phyloP scores from a whole-genome alignment of 1,140 invertebrate species.

The Watersipora subatra region DNA sequence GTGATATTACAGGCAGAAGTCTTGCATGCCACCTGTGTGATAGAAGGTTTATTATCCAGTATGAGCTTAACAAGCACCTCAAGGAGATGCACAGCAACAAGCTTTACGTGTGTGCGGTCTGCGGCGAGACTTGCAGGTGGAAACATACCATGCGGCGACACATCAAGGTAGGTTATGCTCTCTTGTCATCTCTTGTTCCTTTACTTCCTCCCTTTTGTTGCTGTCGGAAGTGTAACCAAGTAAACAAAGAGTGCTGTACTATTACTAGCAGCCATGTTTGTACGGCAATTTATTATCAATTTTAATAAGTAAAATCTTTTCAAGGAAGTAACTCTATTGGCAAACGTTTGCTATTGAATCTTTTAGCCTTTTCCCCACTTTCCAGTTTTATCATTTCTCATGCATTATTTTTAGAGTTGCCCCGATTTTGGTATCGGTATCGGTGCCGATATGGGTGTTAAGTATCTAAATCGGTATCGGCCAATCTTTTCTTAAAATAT shows the following conservation, averaged over 20 bases:
- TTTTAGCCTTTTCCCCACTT: too few species aligned
- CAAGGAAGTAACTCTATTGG: not conserved
- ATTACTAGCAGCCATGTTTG: not conserved
- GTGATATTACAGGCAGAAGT: conserved; percentile 14
- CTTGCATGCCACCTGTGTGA: conserved; percentile 33
- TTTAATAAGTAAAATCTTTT: not conserved
- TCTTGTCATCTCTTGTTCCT: not conserved
- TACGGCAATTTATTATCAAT: not conserved
- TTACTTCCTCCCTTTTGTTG: too few species aligned
- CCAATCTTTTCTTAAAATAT: too few species aligned
- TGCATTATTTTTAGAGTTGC: too few species aligned
- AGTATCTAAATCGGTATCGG: too few species aligned
- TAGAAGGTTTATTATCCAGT: conserved; percentile 39
- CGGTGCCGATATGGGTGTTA: too few species aligned
- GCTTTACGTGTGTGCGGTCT: conserved; percentile 41
- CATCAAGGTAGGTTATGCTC: conserved; percentile 23
- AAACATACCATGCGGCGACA: conserved; percentile 41
- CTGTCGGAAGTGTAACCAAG: too few species aligned
- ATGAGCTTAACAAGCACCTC: conserved; percentile 39
- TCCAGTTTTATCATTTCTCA: too few species aligned
- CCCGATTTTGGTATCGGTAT: too few species aligned
- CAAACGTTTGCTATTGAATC: not conserved
- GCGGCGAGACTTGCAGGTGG: conserved; percentile 30
- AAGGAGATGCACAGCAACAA: conserved; percentile 38
- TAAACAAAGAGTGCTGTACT: too few species aligned